These are phyloP conservation scores for Alviniconcha strummeri DNA, from an alignment of 2,888 invertebrate genomes.

Conservation along the genomic window DNA sequence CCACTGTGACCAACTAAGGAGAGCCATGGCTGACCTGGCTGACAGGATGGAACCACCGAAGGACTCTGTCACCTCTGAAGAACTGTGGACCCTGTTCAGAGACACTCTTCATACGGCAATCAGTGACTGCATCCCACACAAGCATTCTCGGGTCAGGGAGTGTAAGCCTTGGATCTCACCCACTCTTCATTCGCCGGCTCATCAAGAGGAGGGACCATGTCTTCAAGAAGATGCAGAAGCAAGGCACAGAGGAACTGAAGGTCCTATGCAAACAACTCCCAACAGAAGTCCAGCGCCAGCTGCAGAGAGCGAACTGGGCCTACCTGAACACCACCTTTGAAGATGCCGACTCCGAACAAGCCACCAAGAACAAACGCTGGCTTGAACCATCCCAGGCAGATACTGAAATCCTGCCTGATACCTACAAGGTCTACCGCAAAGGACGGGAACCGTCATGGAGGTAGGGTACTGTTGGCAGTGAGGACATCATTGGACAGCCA, in stretches of 20 bases:
- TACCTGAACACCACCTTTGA: background rate
- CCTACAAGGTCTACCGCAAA: background rate
- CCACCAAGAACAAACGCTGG: background rate
- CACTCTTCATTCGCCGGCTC: background rate
- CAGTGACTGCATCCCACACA: background rate
- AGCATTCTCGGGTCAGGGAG: background rate
- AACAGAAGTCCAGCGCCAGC: background rate
- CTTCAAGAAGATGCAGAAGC: slow-evolving; percentile 10
- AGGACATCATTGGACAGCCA: background rate
- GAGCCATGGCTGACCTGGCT: background rate
- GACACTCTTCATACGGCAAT: background rate
- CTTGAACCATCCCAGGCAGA: background rate
- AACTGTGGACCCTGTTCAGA: background rate
- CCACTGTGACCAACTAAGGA: background rate
- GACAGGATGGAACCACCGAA: background rate
- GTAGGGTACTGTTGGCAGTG: background rate
- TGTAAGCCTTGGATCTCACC: background rate
- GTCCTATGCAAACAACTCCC: background rate
- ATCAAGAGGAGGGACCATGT: background rate
- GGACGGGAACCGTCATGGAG: background rate
- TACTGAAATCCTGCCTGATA: background rate
- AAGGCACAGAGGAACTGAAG: slow-evolving; percentile 12
- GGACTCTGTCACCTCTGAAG: background rate
- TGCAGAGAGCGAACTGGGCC: background rate
- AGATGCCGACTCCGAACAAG: background rate